phyloP scores from a whole-genome alignment of 53 echinoderm and acorn worm species.

The Apostichopus leukothele region DNA sequence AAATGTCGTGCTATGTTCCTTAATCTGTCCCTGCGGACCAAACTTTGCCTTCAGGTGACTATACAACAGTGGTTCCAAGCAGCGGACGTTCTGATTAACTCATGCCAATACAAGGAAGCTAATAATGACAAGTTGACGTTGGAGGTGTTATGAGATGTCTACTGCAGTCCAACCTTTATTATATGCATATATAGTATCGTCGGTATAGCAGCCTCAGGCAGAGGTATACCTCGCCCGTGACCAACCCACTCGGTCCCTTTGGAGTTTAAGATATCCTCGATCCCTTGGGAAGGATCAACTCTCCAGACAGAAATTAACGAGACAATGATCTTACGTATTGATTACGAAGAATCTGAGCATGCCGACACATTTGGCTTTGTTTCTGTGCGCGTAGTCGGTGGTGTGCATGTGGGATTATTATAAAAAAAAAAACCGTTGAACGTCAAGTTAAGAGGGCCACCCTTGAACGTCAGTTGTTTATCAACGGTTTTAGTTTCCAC shows the following conservation, averaged over 20 bases:
- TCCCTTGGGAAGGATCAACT: conserved; percentile 31
- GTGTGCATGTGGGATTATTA: neutral
- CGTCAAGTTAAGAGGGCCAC: neutral
- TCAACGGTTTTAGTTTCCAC: conserved; percentile 26
- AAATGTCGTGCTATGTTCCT: conserved; percentile 11
- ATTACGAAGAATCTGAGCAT: conserved; percentile 18
- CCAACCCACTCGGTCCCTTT: conserved; percentile 30
- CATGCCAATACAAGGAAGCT: conserved; percentile 22
- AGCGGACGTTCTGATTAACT: conserved; percentile 32
- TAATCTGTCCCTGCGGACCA: conserved; percentile 30
- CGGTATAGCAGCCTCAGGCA: neutral
- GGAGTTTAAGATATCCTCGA: neutral
- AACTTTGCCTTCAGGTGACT: neutral
- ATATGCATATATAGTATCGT: neutral
- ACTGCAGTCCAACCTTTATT: neutral
- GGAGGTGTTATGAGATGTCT: conserved; percentile 19
- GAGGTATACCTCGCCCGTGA: conserved; percentile 5
- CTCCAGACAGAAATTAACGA: conserved; percentile 45
- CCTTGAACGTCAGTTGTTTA: neutral
- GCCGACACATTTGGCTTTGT: conserved; percentile 40
- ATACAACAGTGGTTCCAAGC: conserved; percentile 19
- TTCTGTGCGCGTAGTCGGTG: neutral
- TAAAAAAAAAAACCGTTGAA: neutral
- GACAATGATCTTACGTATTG: conserved; percentile 34
- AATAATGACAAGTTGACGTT: conserved; percentile 34